Conservation (phyloP, 2,113 vertebrate species). For the Anguilla rostrata region DNA sequence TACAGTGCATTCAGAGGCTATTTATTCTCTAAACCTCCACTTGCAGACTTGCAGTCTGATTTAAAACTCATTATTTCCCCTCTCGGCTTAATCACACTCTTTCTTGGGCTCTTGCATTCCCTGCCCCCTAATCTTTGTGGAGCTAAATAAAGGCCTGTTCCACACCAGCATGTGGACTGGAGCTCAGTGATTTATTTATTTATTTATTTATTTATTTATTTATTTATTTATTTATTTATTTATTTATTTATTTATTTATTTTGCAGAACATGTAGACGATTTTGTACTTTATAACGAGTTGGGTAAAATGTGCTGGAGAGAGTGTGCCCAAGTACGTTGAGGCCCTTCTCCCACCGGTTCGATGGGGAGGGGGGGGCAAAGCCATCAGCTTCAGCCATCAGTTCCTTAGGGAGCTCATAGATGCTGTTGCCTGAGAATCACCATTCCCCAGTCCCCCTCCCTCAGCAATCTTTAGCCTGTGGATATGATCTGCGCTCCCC, state of each 20-base stretch:
- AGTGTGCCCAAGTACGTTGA: too few relatives aligned
- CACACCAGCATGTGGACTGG: neutral
- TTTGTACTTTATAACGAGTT: too few relatives aligned
- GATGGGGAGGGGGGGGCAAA: neutral
- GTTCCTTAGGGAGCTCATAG: neutral
- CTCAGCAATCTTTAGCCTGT: neutral
- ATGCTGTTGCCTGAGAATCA: neutral
- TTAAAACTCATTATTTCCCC: neutral
- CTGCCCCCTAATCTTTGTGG: neutral
- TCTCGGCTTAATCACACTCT: neutral
- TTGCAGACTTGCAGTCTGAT: neutral
- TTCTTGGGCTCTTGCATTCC: neutral
- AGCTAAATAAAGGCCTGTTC: neutral
- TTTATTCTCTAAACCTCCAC: neutral
- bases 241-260: too few relatives aligned
- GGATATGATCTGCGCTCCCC: neutral
- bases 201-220: neutral
- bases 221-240: neutral
- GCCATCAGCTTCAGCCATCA: neutral
- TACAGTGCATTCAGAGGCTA: slow-evolving; percentile 5
- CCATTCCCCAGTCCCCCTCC: neutral
- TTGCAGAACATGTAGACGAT: too few relatives aligned
- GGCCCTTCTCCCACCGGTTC: neutral
- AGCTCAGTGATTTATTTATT: neutral
- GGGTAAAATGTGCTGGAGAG: too few relatives aligned